Conservation (phyloP, 2,797 vertebrate genomes). For the Diglossa cyanea region DNA sequence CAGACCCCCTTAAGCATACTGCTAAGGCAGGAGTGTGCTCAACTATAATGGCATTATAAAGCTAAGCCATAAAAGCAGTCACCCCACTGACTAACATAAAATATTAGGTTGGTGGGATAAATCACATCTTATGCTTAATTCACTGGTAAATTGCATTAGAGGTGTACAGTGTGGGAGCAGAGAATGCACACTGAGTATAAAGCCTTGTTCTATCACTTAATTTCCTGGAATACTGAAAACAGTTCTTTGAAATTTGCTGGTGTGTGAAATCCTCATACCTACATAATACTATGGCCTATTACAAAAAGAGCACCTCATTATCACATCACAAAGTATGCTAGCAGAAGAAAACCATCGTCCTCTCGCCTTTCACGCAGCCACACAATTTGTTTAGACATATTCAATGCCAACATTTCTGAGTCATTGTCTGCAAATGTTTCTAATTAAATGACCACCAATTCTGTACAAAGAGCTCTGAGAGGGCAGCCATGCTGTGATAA, state of each 20-base stretch:
- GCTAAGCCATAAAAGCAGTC: slow-evolving; percentile 32
- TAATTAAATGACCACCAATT: not conserved
- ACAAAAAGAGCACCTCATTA: slow-evolving; percentile 28
- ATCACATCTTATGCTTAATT: slow-evolving; percentile 61
- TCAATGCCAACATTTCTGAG: not conserved
- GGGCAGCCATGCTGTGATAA: not conserved
- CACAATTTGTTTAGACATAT: slow-evolving; percentile 16
- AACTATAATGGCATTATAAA: slow-evolving; percentile 47
- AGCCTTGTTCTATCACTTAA: slow-evolving; percentile 43
- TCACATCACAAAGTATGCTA: slow-evolving; percentile 10
- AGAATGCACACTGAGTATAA: slow-evolving; percentile 52
- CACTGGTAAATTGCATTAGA: slow-evolving; percentile 63
- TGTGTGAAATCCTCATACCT: slow-evolving; percentile 44
- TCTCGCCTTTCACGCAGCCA: not conserved
- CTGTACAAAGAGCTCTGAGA: not conserved
- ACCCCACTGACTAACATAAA: slow-evolving; percentile 53
- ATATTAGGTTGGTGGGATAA: slow-evolving; percentile 60
- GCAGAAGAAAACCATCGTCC: not conserved
- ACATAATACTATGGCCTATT: not conserved
- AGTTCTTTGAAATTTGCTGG: slow-evolving; percentile 34
- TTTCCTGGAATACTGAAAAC: slow-evolving; percentile 48
- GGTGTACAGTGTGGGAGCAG: slow-evolving; percentile 32
- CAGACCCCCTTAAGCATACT: not conserved
- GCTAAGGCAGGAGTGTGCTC: slow-evolving; percentile 6
- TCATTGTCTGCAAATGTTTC: slow-evolving; percentile 44